These are phyloP conservation scores for Cyclophora punctaria DNA, from an alignment of 2,888 invertebrate species.

Conservation along the genomic window DNA sequence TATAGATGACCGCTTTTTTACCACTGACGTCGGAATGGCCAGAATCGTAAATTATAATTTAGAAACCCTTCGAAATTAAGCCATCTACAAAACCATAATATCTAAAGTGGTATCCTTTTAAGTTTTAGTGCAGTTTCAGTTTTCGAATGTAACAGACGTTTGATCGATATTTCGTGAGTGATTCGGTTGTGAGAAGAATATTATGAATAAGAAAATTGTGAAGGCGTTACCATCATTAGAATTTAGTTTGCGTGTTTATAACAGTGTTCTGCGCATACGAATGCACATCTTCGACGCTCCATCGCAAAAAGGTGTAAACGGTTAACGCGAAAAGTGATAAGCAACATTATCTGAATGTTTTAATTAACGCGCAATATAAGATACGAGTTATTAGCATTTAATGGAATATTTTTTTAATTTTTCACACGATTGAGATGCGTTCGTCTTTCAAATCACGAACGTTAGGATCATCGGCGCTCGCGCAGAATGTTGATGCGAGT, in stretches of 20 bases:
- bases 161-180: slow-evolving; percentile 19
- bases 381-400: slow-evolving; percentile 1
- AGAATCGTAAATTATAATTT: slow-evolving; percentile 73
- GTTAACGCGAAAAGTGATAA: too few species aligned
- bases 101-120: slow-evolving; percentile 60
- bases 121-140: slow-evolving; percentile 47
- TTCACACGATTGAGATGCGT: slow-evolving; percentile 66
- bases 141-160: slow-evolving; percentile 51
- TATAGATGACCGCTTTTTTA: slow-evolving; percentile 59
- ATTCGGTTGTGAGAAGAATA: slow-evolving; percentile 26
- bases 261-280: slow-evolving; percentile 42
- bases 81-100: slow-evolving; percentile 52
- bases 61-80: slow-evolving; percentile 65
- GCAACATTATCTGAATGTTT: too few species aligned
- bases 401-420: slow-evolving; percentile 44
- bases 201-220: slow-evolving; percentile 33
- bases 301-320: too few species aligned
- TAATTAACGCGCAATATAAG: too few species aligned
- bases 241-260: slow-evolving; percentile 42
- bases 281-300: slow-evolving; percentile 5
- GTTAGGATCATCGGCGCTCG: slow-evolving; percentile 59
- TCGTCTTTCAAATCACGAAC: slow-evolving; percentile 61
- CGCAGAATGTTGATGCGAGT: slow-evolving; percentile 69
- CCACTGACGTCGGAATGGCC: slow-evolving; percentile 38
- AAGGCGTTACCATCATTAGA: slow-evolving; percentile 55